These are phyloP conservation scores for Stenodera caucasica DNA, from an alignment of 2,888 invertebrate species.

Conservation along the genomic window DNA sequence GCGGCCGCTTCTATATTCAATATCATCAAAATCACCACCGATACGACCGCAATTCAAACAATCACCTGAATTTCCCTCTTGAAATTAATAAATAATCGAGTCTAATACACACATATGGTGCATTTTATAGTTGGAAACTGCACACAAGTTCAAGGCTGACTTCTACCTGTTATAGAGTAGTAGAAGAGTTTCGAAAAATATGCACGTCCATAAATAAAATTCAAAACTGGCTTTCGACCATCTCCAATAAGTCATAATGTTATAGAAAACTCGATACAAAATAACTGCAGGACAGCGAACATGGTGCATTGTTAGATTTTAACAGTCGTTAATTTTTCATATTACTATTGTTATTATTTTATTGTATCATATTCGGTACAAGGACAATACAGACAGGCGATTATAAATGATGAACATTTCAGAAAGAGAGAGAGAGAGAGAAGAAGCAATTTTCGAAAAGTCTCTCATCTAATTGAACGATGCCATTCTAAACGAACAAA, in stretches of 20 bases:
- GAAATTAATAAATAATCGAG: not conserved
- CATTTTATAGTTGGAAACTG: conserved; percentile 11
- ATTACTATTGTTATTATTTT: conserved; percentile 3
- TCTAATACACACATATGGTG: not conserved
- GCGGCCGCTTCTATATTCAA: too few species aligned
- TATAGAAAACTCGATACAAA: conserved; percentile 23
- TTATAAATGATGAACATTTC: not conserved
- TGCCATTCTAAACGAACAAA: not conserved
- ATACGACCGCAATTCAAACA: not conserved
- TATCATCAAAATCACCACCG: too few species aligned
- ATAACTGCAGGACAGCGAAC: conserved; percentile 18
- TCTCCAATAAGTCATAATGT: conserved; percentile 29
- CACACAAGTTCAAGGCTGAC: conserved; percentile 26
- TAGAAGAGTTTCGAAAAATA: conserved; percentile 15
- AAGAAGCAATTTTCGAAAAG: too few species aligned
- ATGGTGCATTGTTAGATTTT: conserved; percentile 10
- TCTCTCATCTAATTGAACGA: conserved; percentile 6
- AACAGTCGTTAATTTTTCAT: conserved; percentile 8
- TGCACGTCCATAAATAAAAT: conserved; percentile 29
- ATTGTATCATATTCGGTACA: not conserved
- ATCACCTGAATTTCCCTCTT: not conserved
- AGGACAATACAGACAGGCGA: not conserved
- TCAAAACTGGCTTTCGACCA: conserved; percentile 28
- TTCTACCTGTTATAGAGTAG: conserved; percentile 19
- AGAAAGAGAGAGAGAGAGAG: too few species aligned